Conservation (phyloP, 2,113 vertebrate species). For the Pachypanchax playfairii region DNA sequence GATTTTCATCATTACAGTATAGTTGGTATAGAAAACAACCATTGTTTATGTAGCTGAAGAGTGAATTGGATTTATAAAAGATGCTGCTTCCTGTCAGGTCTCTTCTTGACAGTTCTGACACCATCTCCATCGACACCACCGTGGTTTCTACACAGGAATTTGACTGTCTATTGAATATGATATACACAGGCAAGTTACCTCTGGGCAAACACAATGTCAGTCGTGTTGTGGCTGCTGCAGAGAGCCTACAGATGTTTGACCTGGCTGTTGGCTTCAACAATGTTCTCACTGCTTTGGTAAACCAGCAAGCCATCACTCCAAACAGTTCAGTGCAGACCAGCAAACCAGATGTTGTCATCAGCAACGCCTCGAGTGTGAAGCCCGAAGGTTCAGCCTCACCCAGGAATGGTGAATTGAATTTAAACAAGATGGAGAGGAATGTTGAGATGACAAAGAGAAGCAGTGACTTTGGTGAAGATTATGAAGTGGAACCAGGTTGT, state of each 20-base stretch:
- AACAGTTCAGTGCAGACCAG: neutral
- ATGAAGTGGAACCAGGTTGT: constrained; percentile 9
- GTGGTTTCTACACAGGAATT: constrained; percentile 88
- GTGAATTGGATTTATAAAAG: neutral
- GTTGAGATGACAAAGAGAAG: neutral
- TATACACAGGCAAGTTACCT: constrained; percentile 86
- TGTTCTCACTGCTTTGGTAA: constrained; percentile 83
- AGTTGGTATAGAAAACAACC: too few species aligned
- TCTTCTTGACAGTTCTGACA: constrained; percentile 83
- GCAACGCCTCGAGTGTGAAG: neutral
- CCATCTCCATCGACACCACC: constrained; percentile 83
- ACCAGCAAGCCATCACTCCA: constrained; percentile 36
- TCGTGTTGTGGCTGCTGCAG: constrained; percentile 83
- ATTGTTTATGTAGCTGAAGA: neutral
- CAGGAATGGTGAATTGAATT: rapidly evolving
- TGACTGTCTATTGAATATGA: constrained; percentile 85
- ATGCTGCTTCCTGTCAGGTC: constrained; percentile 63
- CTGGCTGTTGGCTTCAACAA: constrained; percentile 88
- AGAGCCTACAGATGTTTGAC: constrained; percentile 93
- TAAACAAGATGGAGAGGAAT: neutral
- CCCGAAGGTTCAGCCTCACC: constrained; percentile 2
- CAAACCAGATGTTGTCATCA: too few species aligned
- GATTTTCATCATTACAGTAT: too few species aligned
- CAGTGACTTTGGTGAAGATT: neutral
- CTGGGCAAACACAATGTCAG: constrained; percentile 88